Base-by-base conservation (phyloP, 53 echinoderm and acorn worm species). In the Hippasteria phrygiana region DNA sequence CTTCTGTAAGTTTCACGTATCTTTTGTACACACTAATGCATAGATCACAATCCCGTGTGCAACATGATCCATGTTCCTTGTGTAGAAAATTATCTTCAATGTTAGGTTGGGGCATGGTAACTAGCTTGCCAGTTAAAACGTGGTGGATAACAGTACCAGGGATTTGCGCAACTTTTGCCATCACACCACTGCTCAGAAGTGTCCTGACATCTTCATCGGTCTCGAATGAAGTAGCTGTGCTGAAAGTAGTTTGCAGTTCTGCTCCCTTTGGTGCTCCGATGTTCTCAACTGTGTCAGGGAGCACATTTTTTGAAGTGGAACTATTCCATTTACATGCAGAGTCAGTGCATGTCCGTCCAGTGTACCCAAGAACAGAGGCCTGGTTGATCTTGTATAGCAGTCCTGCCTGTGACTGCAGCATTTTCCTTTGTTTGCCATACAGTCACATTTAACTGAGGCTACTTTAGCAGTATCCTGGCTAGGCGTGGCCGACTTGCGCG, bases 361-460 rank as follows among this genome's bases (percentile, higher is more conserved):
- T n/a, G 62, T 50, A 87, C 3, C 88, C 88, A 4, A 35, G 31
- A 2, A 36, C 37, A 33, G 2, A 13, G 22, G 88, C 88, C 28
- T 53, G 26, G 17, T 34, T 35, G 0, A 87, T 26, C 39, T 87
- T 87, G 56, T 24, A 74, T 13, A 42, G 17, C 10, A 74, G 13
- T 16, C 88, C 88, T 24, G 88, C 88, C 12, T 27, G 28, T 74
- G 59, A 50, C 88, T 87, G 42, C 74, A 87, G 62, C 75, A 74
- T 51, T 87, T 87, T n/a, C 74, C 75, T 37, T 55, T 17, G 9
- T 18, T 38, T 9, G 73, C 88, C 29, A 74, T 75, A 32, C 88
- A 87, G 40, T 87, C 87, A 51, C 87, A 87, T 54, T 74, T 87
- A 1, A 55, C 69, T 22, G 5, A 35, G 14, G 32, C 26, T 14